These are phyloP conservation scores for Saccopteryx leptura DNA, from an alignment of 2,113 vertebrate genomes.

Conservation along the genomic window DNA sequence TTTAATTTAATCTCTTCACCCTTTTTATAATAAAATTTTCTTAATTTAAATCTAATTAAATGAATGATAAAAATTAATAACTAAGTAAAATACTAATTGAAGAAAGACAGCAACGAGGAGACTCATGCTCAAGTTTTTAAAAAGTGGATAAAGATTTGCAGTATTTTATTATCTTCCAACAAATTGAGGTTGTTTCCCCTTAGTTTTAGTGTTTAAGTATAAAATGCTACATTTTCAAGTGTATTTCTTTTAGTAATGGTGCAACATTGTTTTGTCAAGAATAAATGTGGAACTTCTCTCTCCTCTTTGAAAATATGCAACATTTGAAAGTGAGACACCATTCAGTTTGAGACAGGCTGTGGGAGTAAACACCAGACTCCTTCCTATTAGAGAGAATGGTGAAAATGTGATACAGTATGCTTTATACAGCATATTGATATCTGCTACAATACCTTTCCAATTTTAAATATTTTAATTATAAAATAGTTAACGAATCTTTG, in stretches of 20 bases:
- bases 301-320: not conserved
- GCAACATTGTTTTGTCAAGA: not conserved
- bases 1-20: too few species aligned
- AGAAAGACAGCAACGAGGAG: not conserved
- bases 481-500: not conserved
- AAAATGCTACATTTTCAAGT: not conserved
- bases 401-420: not conserved
- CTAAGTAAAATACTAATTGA: not conserved
- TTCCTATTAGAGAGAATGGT: not conserved
- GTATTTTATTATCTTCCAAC: not conserved
- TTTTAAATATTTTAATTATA: not conserved
- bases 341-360: not conserved
- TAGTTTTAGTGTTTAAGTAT: not conserved
- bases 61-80: slow-evolving; percentile 13
- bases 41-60: not conserved
- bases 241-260: not conserved
- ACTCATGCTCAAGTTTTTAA: slow-evolving; percentile 8
- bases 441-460: not conserved
- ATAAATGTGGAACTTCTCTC: not conserved
- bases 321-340: not conserved
- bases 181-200: not conserved
- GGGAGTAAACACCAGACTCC: not conserved
- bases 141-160: not conserved
- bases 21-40: not conserved
- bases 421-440: not conserved